Evolutionary conservation across 2,797 vertebrate genomes (phyloP).

Genomic region (Myotis myotis): DNA sequence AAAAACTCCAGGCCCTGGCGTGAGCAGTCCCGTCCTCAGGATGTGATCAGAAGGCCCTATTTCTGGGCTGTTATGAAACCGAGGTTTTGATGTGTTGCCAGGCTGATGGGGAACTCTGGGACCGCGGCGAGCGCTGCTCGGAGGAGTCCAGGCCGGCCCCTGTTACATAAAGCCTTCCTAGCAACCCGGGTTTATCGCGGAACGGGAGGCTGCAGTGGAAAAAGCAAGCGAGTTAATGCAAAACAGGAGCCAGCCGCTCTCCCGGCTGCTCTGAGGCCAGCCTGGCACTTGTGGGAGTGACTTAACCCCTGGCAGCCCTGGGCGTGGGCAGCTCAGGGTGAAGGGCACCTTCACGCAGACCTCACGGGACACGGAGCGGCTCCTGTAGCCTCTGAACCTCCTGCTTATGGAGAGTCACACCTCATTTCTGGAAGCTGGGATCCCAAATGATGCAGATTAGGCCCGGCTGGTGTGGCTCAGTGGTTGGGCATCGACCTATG

Average conservation of each 20-base stretch:
- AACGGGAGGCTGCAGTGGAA: constrained; percentile 38
- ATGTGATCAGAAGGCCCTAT: constrained; percentile 84
- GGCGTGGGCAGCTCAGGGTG: neutral
- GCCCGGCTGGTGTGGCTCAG: too few species aligned
- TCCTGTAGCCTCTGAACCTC: constrained; percentile 50
- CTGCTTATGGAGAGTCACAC: constrained; percentile 68
- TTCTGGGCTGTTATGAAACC: constrained; percentile 87
- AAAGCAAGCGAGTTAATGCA: neutral
- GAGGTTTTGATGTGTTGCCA: constrained; percentile 87
- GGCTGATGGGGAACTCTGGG: constrained; percentile 83
- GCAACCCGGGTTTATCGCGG: constrained; percentile 72
- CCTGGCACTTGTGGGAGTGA: constrained; percentile 51
- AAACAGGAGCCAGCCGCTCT: constrained; percentile 59
- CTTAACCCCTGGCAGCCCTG: neutral
- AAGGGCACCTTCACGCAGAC: neutral
- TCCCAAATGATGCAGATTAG: neutral
- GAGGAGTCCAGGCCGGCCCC: constrained; percentile 72
- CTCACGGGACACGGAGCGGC: neutral
- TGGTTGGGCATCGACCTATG: too few species aligned
- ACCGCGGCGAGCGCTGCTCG: constrained; percentile 79
- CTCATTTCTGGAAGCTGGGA: constrained; percentile 7
- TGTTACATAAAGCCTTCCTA: constrained; percentile 86
- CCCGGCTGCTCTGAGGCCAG: constrained; percentile 40
- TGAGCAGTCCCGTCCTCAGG: constrained; percentile 72
- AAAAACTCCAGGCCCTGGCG: constrained; percentile 76